Conservation (phyloP, 2,888 invertebrate genomes). For the Eupelmus urozonus region DNA sequence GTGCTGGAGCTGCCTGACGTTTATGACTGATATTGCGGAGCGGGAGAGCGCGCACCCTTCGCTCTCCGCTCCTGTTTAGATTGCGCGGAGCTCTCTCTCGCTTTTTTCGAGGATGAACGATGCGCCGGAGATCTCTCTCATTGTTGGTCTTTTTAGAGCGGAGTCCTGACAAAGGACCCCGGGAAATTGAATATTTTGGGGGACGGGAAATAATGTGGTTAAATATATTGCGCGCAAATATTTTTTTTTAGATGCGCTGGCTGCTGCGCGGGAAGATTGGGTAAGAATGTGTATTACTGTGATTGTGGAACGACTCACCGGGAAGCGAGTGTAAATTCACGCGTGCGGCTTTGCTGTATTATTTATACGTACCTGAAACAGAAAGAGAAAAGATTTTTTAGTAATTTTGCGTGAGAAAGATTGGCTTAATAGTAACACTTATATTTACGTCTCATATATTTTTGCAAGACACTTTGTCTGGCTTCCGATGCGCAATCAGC, state of each 20-base stretch:
- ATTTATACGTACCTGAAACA: constrained; percentile 50
- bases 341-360: not conserved
- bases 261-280: too few species aligned
- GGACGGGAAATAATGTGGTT: too few species aligned
- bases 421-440: too few species aligned
- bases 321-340: not conserved
- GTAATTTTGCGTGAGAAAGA: not conserved
- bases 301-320: constrained; percentile 16
- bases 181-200: not conserved
- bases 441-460: not conserved
- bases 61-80: not conserved
- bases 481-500: not conserved
- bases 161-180: not conserved
- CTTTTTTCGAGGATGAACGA: not conserved
- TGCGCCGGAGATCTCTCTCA: not conserved
- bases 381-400: constrained; percentile 1
- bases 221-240: not conserved
- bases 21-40: constrained; percentile 39
- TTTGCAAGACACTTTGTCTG: not conserved
- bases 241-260: too few species aligned
- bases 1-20: not conserved
- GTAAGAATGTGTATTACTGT: not conserved
- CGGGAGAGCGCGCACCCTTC: not conserved
- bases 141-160: constrained; percentile 3
- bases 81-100: not conserved